Percentiles rank a stretch among this genome's conserved stretches.
Evolutionary conservation across 2,797 vertebrate genomes (phyloP).

Genomic region (Merluccius polli): DNA sequence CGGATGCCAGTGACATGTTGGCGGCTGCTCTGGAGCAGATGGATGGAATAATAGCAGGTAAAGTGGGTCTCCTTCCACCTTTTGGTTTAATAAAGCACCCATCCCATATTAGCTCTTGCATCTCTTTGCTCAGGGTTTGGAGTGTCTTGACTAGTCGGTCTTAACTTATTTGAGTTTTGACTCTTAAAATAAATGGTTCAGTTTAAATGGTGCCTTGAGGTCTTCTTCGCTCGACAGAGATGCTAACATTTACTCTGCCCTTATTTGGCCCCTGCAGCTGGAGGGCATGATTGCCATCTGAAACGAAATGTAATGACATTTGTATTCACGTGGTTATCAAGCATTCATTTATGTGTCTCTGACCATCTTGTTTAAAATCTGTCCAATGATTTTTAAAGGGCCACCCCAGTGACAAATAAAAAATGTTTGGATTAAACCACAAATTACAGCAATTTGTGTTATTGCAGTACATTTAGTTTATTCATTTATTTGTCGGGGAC

Average conservation of each 20-base stretch:
- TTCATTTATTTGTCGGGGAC: background rate
- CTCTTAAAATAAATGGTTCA: background rate
- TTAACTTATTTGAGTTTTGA: background rate
- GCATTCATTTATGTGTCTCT: background rate
- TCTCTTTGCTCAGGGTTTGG: background rate
- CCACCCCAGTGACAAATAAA: background rate
- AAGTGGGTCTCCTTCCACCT: background rate
- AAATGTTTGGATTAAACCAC: no score
- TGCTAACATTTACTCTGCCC: background rate
- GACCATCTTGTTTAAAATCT: background rate
- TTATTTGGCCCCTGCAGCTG: background rate
- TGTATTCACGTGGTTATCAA: background rate
- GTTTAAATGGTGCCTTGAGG: background rate
- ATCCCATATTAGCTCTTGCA: background rate
- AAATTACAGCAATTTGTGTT: background rate
- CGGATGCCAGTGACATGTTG: conserved; percentile 88
- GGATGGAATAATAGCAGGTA: conserved; percentile 91
- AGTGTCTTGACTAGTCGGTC: background rate
- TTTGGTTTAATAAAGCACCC: background rate
- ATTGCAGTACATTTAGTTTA: background rate
- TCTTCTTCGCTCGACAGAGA: background rate
- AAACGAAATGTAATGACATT: background rate
- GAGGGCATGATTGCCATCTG: background rate
- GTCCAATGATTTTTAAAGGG: background rate
- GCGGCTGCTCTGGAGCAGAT: conserved; percentile 89